These are phyloP conservation scores for Halichoeres trimaculatus DNA, from an alignment of 2,113 vertebrate genomes.

Conservation along the genomic window DNA sequence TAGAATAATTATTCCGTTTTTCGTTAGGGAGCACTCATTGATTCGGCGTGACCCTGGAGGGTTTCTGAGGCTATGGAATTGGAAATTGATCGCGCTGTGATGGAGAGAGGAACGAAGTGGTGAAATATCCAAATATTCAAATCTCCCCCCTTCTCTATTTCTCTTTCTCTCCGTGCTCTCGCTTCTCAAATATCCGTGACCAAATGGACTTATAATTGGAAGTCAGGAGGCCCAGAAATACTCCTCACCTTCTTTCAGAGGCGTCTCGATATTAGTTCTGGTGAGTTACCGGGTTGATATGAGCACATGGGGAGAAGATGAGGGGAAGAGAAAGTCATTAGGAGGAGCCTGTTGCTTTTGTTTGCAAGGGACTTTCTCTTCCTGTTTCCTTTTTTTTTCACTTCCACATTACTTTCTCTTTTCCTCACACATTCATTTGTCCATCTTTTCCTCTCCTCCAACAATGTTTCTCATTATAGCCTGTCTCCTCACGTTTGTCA, in stretches of 20 bases:
- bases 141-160: slow-evolving; percentile 37
- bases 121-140: slow-evolving; percentile 66
- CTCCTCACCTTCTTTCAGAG: slow-evolving; percentile 54
- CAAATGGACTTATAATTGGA: slow-evolving; percentile 78
- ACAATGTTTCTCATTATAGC: slow-evolving; percentile 58
- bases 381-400: background rate
- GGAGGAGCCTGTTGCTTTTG: slow-evolving; percentile 18
- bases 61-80: slow-evolving; percentile 65
- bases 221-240: slow-evolving; percentile 64
- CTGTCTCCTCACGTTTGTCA: slow-evolving; percentile 66
- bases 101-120: slow-evolving; percentile 42
- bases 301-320: slow-evolving; percentile 57
- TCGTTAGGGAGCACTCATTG: slow-evolving; percentile 51
- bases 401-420: background rate
- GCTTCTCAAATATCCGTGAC: slow-evolving; percentile 65
- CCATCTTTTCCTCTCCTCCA: slow-evolving; percentile 18
- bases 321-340: slow-evolving; percentile 61
- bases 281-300: slow-evolving; percentile 55
- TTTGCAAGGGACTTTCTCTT: slow-evolving; percentile 24
- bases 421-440: slow-evolving; percentile 1
- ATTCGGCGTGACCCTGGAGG: slow-evolving; percentile 67
- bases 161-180: slow-evolving; percentile 21
- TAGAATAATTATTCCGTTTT: slow-evolving; percentile 71
- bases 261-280: slow-evolving; percentile 69
- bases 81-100: slow-evolving; percentile 61